Conservation (phyloP, 1,140 invertebrate genomes). For the Melanaphis sacchari region DNA sequence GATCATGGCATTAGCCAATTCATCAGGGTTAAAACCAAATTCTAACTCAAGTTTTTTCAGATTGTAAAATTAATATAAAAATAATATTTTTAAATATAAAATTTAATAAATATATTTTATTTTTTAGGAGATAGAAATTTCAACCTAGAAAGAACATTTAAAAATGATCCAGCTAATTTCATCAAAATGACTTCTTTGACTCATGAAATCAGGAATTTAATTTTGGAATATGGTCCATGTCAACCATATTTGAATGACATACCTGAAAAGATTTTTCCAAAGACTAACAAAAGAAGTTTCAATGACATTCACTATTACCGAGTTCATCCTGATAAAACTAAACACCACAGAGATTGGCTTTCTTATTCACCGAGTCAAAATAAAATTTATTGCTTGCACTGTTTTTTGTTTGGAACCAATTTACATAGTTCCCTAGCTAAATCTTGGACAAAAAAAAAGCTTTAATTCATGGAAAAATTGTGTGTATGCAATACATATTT, state of each 20-base stretch:
- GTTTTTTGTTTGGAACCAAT: neutral
- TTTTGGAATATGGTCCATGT: slow-evolving; percentile 1
- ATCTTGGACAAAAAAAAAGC: slow-evolving; percentile 1
- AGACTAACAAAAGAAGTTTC: neutral
- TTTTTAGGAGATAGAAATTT: neutral
- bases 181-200: neutral
- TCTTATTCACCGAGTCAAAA: neutral
- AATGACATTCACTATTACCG: neutral
- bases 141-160: neutral
- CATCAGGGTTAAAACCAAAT: neutral
- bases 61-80: too few relatives aligned
- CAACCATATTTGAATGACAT: neutral
- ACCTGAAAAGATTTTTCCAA: neutral
- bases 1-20: neutral
- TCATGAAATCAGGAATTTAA: neutral
- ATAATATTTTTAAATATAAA: too few relatives aligned
- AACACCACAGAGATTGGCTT: neutral
- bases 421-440: neutral
- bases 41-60: neutral
- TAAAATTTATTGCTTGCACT: neutral
- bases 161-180: slow-evolving; percentile 12
- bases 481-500: neutral
- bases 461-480: slow-evolving; percentile 12
- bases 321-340: neutral
- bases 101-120: too few relatives aligned